Evolutionary conservation across 2,888 invertebrate genomes (phyloP), one percentile per base, ranked within the genome.

Genomic region (Folsomia manolachei): DNA sequence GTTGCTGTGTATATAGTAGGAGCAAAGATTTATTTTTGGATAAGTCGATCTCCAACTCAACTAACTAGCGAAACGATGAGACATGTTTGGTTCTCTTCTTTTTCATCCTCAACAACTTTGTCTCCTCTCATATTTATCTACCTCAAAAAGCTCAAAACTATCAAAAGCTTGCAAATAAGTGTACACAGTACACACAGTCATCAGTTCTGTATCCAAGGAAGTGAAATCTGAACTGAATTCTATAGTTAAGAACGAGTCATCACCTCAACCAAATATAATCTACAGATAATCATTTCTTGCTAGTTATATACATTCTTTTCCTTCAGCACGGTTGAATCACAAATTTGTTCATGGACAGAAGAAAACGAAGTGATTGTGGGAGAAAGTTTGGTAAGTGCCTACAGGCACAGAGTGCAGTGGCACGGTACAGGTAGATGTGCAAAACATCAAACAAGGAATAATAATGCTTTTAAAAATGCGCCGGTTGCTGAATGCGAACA

Each of bases 1-100:
- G n/a, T n/a, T n/a, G n/a, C n/a, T n/a, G n/a, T n/a, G n/a, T n/a
- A n/a, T n/a, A n/a, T n/a, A 26, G n/a, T 4, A 63, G 62, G 21
- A 63, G 27, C 4, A 27, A 52, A 66, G 65, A 66, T 66, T 66
- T 66, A 66, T 66, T 66, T 66, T 66, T 66, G 65, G 65, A 66
- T 51, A 66, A 66, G 51, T 66, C 27, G 26, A 64, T 64, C 64
- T 26, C 25, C 27, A 26, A 64, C n/a, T 66, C 51, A 18, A 51
- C 2, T 1, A 39, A 27, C 2, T 66, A 2, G 9, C 14, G 26
- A 27, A 27, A n/a, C 26, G 23, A 52, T n/a, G 56, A 14, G 19
- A 19, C 19, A 18, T 66, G 18, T 18, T n/a, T n/a, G n/a, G n/a
- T n/a, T n/a, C n/a, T n/a, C n/a, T n/a, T n/a, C n/a, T n/a, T n/a